A percentile compares a stretch with the other conserved stretches of the same genome.
Evolutionary conservation across 2,888 invertebrate species (phyloP).

Genomic region (Orthosia cruda): DNA sequence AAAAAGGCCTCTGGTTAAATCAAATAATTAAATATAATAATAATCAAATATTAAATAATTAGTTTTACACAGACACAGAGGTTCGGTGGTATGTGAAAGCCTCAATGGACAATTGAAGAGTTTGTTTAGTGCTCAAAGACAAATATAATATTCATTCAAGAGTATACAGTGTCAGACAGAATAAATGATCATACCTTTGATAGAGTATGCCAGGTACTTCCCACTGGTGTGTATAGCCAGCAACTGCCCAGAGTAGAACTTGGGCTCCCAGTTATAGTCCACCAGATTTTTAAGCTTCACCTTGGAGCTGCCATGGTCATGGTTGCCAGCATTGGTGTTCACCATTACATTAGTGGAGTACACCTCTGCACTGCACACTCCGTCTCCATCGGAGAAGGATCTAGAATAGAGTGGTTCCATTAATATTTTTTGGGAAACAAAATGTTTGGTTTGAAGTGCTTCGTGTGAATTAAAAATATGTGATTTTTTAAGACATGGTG

Average conservation of each 20-base stretch:
- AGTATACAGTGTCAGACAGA: not conserved
- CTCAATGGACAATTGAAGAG: not conserved
- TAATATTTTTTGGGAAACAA: not conserved
- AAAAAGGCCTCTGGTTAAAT: too few species aligned
- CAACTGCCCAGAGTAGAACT: constrained; percentile 96
- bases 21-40: too few species aligned
- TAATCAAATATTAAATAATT: too few species aligned
- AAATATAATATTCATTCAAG: not conserved
- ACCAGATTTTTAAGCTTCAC: constrained; percentile 97
- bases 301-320: constrained; percentile 96
- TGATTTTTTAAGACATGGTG: not conserved
- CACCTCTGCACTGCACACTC: constrained; percentile 91
- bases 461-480: not conserved
- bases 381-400: constrained; percentile 92
- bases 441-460: not conserved
- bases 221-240: constrained; percentile 97
- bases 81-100: not conserved
- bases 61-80: too few species aligned
- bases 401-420: constrained; percentile 76
- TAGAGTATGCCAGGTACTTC: constrained; percentile 97
- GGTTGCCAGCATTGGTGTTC: constrained; percentile 94
- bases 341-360: constrained; percentile 93
- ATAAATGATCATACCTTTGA: constrained; percentile 94
- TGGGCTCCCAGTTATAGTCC: constrained; percentile 98
- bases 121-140: not conserved